phyloP scores from a whole-genome alignment of 2,113 vertebrate species.

The Etia nguti region DNA sequence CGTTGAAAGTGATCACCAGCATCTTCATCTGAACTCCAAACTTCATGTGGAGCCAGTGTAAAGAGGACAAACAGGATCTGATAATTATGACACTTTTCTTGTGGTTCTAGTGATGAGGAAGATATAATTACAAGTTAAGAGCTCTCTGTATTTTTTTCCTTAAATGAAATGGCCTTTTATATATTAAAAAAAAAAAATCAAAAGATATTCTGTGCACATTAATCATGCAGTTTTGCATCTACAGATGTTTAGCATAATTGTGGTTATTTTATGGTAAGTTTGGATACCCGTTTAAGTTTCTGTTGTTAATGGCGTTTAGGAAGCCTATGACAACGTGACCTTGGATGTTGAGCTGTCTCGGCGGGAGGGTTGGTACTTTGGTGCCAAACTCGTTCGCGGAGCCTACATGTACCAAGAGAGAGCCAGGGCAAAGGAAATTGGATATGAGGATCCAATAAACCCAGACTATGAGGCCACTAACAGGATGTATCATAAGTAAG shows the following conservation, averaged over 20 bases:
- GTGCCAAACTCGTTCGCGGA: slow-evolving; percentile 89
- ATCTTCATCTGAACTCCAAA: neutral
- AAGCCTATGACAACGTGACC: slow-evolving; percentile 84
- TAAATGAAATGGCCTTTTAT: neutral
- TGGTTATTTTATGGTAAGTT: neutral
- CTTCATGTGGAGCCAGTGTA: neutral
- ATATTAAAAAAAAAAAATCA: neutral
- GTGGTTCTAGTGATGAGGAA: neutral
- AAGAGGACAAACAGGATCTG: neutral
- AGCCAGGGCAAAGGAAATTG: slow-evolving; percentile 77
- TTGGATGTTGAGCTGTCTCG: slow-evolving; percentile 84
- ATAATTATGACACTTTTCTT: neutral
- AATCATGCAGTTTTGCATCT: neutral
- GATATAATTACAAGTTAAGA: neutral
- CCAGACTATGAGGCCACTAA: slow-evolving; percentile 85
- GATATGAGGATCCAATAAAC: slow-evolving; percentile 90
- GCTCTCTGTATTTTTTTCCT: neutral
- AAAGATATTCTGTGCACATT: neutral
- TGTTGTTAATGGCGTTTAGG: slow-evolving; percentile 58
- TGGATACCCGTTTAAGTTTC: neutral
- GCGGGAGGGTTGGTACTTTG: slow-evolving; percentile 87
- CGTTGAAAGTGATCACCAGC: neutral
- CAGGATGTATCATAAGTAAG: slow-evolving; percentile 82
- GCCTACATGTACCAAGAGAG: slow-evolving; percentile 96
- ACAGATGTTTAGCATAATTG: neutral